phyloP scores from a whole-genome alignment of 2,113 vertebrate genomes.

The Malurus elegans region DNA sequence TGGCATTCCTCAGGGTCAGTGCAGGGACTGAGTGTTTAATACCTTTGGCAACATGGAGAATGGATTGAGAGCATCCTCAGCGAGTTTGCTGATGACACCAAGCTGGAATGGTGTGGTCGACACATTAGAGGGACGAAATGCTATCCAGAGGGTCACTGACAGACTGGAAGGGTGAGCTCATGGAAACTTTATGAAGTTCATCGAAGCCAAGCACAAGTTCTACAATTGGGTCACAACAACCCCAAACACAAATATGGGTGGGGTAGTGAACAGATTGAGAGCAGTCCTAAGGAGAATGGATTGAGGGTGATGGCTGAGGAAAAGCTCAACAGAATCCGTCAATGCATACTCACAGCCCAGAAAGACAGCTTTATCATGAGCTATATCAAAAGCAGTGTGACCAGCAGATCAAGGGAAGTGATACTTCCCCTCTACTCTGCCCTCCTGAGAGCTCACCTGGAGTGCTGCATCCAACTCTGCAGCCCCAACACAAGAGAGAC shows the following conservation, averaged over 20 bases:
- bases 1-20: not conserved
- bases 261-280: not conserved
- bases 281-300: not conserved
- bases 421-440: not conserved
- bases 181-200: not conserved
- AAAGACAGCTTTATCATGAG: not conserved
- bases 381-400: not conserved
- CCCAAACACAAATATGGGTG: not conserved
- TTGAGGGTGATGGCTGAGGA: not conserved
- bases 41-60: not conserved
- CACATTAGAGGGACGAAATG: not conserved
- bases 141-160: not conserved
- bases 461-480: not conserved
- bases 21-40: not conserved
- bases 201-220: too few relatives aligned
- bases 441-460: not conserved
- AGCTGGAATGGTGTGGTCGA: not conserved
- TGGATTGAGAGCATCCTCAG: not conserved
- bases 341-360: not conserved
- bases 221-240: rapidly evolving
- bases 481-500: not conserved
- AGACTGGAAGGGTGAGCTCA: not conserved
- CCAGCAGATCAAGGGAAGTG: not conserved
- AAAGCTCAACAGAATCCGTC: not conserved
- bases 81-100: not conserved